A percentile compares a stretch with the other conserved stretches of the same genome.
These are phyloP conservation scores for Neoarius graeffei DNA, from an alignment of 2,113 vertebrate species.

Conservation along the genomic window DNA sequence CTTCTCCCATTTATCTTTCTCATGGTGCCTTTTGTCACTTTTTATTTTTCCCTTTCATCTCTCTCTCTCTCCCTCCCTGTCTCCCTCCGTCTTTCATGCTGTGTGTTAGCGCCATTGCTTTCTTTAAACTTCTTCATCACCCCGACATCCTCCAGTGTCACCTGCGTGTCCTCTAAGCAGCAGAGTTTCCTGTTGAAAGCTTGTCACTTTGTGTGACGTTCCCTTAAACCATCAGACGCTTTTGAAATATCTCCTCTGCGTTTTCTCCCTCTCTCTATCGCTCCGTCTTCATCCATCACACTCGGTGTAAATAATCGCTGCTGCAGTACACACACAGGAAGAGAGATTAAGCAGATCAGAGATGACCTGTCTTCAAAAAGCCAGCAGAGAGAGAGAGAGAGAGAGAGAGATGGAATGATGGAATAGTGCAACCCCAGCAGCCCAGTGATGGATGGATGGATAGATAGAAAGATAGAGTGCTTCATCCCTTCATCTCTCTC, in stretches of 20 bases:
- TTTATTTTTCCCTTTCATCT: background rate
- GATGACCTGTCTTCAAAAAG: conserved; percentile 24
- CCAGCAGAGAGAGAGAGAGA: background rate
- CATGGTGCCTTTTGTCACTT: background rate
- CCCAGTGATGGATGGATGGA: background rate
- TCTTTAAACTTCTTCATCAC: conserved; percentile 1
- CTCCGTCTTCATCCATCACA: conserved; percentile 6
- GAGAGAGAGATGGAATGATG: background rate
- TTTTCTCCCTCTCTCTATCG: background rate
- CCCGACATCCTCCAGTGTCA: background rate
- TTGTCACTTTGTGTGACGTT: conserved; percentile 19
- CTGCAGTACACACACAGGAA: conserved; percentile 7
- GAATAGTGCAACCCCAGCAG: background rate
- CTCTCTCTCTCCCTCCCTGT: background rate
- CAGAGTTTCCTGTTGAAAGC: conserved; percentile 10
- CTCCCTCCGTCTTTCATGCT: background rate
- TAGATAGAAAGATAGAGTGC: background rate
- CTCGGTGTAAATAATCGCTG: conserved; percentile 18
- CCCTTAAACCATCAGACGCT: background rate
- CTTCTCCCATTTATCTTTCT: too few species aligned
- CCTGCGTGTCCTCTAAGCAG: background rate
- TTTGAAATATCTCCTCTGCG: background rate
- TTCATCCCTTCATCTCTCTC: conserved; percentile 14
- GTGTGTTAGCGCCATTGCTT: background rate
- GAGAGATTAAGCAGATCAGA: conserved; percentile 39